phyloP scores from a whole-genome alignment of 2,797 vertebrate genomes.

The Ptychobarbus kaznakovi region DNA sequence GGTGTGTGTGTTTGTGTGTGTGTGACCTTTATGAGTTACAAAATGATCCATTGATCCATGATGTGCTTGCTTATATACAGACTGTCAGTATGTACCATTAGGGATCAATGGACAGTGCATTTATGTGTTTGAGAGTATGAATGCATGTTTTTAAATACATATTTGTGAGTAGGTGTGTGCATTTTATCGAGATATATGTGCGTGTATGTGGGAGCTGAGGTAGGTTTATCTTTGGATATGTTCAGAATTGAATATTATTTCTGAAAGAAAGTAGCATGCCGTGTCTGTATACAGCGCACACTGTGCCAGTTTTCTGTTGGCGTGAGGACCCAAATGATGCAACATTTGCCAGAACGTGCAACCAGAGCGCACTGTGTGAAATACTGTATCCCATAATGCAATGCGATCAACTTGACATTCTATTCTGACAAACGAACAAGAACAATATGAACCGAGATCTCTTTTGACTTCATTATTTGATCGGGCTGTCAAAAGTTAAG shows the following conservation, averaged over 20 bases:
- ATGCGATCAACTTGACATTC: neutral
- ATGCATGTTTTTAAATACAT: slow-evolving; percentile 58
- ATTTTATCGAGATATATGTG: slow-evolving; percentile 14
- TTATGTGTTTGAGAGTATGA: slow-evolving; percentile 60
- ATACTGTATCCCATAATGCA: slow-evolving; percentile 31
- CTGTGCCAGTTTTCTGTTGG: neutral
- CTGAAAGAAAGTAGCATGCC: slow-evolving; percentile 20
- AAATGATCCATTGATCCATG: slow-evolving; percentile 78
- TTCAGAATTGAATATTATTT: slow-evolving; percentile 60
- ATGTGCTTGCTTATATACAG: slow-evolving; percentile 75
- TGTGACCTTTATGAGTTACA: slow-evolving; percentile 63
- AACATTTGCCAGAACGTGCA: slow-evolving; percentile 43
- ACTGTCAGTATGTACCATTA: slow-evolving; percentile 68
- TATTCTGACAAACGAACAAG: slow-evolving; percentile 11
- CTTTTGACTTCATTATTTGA: slow-evolving; percentile 21
- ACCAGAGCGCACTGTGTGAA: slow-evolving; percentile 18
- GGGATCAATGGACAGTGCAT: slow-evolving; percentile 70
- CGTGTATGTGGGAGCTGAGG: neutral
- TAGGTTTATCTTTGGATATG: slow-evolving; percentile 56
- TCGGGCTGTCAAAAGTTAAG: neutral
- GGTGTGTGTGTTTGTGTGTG: slow-evolving; percentile 43
- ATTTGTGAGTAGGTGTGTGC: neutral
- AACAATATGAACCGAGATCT: neutral
- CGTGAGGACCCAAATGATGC: slow-evolving; percentile 6
- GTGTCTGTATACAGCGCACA: neutral